Conservation (phyloP, 1,140 invertebrate species). For the Eriocheir sinensis region DNA sequence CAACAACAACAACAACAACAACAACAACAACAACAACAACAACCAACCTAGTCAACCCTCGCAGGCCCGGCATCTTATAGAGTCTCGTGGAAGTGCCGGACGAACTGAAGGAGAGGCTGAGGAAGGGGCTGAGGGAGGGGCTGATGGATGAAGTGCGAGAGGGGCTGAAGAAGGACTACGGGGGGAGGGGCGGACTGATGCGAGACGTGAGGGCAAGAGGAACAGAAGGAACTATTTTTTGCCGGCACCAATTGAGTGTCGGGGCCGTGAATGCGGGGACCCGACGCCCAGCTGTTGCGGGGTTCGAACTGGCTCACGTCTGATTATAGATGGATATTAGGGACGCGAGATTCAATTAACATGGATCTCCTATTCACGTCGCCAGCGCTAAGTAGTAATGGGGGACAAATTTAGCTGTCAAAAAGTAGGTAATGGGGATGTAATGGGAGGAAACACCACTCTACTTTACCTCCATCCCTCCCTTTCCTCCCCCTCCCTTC, state of each 20-base stretch:
- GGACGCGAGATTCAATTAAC: conserved; percentile 70
- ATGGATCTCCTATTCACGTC: conserved; percentile 47
- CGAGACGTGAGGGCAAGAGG: background rate
- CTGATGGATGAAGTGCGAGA: too few relatives aligned
- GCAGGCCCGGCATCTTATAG: too few relatives aligned
- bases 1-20: too few relatives aligned
- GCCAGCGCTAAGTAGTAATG: conserved; percentile 65
- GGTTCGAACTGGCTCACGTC: conserved; percentile 67
- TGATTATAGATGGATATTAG: conserved; percentile 74
- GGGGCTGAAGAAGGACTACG: background rate
- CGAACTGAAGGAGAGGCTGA: too few relatives aligned
- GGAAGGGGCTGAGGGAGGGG: too few relatives aligned
- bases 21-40: too few relatives aligned
- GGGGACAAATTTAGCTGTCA: conserved; percentile 68
- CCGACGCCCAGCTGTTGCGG: conserved; percentile 65
- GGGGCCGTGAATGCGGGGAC: conserved; percentile 57
- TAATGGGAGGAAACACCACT: conserved; percentile 47
- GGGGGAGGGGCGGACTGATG: background rate
- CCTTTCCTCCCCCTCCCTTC: background rate
- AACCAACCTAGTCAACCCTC: too few relatives aligned
- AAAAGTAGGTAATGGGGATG: conserved; percentile 57
- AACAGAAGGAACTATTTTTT: conserved; percentile 6
- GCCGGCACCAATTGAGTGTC: conserved; percentile 45
- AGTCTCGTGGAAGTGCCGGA: too few relatives aligned
- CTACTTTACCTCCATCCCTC: background rate